These are phyloP conservation scores for Anthoscopus minutus DNA, from an alignment of 2,113 vertebrate genomes.

Conservation along the genomic window DNA sequence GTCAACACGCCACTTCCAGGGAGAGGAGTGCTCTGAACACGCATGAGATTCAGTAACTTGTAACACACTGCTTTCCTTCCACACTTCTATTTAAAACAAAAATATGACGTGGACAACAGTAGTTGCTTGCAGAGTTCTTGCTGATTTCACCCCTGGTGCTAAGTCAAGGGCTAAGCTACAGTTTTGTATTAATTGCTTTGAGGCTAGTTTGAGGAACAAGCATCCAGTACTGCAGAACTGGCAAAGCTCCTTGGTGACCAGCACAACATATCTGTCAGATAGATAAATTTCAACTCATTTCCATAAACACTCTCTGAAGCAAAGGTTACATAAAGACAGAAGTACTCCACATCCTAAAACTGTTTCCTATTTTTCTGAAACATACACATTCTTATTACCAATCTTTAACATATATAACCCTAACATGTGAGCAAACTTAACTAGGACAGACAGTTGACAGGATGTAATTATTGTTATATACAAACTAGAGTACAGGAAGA, in stretches of 20 bases:
- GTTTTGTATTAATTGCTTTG: neutral
- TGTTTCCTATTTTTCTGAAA: neutral
- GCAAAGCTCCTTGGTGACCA: neutral
- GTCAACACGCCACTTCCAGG: constrained; percentile 26
- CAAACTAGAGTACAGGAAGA: neutral
- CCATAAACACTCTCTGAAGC: neutral
- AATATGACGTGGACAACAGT: neutral
- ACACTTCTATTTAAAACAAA: constrained; percentile 18
- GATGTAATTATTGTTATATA: neutral
- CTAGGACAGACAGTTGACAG: neutral
- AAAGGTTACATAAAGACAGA: neutral
- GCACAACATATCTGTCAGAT: neutral
- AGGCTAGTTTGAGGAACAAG: neutral
- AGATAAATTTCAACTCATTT: neutral
- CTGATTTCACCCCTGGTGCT: neutral
- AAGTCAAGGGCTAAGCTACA: neutral
- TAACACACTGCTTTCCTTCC: neutral
- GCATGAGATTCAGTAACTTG: neutral
- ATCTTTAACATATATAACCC: neutral
- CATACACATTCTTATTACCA: neutral
- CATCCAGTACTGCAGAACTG: neutral
- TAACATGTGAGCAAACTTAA: neutral
- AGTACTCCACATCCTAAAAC: neutral
- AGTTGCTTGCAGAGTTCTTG: neutral
- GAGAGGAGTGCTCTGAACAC: neutral